phyloP scores from a whole-genome alignment of 2,797 vertebrate species.

The Oreortyx pictus region DNA sequence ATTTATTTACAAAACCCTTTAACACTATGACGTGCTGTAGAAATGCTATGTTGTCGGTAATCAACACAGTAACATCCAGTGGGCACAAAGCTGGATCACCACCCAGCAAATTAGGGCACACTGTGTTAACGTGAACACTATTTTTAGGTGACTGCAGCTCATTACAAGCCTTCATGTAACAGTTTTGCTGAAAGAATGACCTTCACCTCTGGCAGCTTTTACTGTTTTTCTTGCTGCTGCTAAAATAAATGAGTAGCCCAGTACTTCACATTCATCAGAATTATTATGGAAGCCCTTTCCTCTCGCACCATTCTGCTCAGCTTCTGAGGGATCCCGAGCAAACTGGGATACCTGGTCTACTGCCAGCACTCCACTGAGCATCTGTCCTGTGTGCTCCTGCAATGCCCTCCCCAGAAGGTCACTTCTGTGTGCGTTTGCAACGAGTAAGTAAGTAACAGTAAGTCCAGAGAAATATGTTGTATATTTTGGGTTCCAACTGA shows the following conservation, averaged over 20 bases:
- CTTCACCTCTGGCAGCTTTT: conserved; percentile 40
- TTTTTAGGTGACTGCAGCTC: conserved; percentile 46
- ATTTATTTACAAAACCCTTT: conserved; percentile 53
- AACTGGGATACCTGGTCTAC: conserved; percentile 19
- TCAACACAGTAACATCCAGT: conserved; percentile 59
- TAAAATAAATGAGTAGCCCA: conserved; percentile 30
- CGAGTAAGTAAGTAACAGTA: no score
- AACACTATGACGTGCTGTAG: not conserved
- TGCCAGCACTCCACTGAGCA: not conserved
- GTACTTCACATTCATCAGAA: not conserved
- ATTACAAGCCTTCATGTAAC: conserved; percentile 19
- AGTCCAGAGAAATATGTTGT: conserved; percentile 51
- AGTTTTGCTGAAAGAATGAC: conserved; percentile 11
- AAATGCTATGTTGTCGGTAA: conserved; percentile 50
- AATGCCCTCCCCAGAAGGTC: conserved; percentile 10
- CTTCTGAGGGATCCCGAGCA: conserved; percentile 31
- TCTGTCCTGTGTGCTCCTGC: conserved; percentile 10
- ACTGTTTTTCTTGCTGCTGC: not conserved
- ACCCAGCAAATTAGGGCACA: conserved; percentile 43
- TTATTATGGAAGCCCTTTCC: conserved; percentile 20
- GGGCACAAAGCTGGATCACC: not conserved
- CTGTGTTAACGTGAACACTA: conserved; percentile 14
- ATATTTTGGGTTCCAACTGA: conserved; percentile 29
- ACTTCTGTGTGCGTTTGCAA: not conserved
- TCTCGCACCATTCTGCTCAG: not conserved